A percentile compares a stretch with the other conserved stretches of the same genome.
These are phyloP conservation scores for Aradophagus sp. DNA, from an alignment of 1,140 invertebrate species.

Conservation along the genomic window DNA sequence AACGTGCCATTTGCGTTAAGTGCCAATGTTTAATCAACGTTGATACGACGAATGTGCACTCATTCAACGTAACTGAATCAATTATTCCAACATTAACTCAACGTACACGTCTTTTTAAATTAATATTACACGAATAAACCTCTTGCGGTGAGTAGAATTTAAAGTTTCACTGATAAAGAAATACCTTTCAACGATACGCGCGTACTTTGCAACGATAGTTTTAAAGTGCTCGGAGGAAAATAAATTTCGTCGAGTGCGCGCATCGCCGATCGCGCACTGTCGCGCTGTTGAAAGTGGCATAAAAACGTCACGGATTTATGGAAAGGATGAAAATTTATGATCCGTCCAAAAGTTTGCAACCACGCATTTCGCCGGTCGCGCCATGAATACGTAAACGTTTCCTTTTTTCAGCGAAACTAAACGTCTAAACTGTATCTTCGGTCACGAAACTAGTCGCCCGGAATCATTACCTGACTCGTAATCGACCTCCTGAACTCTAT, in stretches of 20 bases:
- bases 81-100: too few relatives aligned
- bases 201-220: not conserved
- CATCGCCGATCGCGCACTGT: too few relatives aligned
- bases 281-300: not conserved
- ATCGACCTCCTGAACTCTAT: slow-evolving; percentile 62
- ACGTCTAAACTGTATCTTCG: slow-evolving; percentile 50
- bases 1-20: too few relatives aligned
- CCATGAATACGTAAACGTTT: slow-evolving; percentile 53
- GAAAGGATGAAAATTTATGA: slow-evolving; percentile 8
- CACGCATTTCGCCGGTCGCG: slow-evolving; percentile 27
- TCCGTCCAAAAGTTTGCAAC: slow-evolving; percentile 8
- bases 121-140: too few relatives aligned
- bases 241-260: too few relatives aligned
- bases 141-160: too few relatives aligned
- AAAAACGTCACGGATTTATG: slow-evolving; percentile 22
- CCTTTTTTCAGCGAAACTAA: slow-evolving; percentile 47
- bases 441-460: slow-evolving; percentile 51
- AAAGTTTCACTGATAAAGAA: too few relatives aligned
- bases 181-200: too few relatives aligned
- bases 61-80: too few relatives aligned
- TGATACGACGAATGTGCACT: too few relatives aligned
- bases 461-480: slow-evolving; percentile 52
- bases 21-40: too few relatives aligned
- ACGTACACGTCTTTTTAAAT: too few relatives aligned
- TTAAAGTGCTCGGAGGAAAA: not conserved